These are phyloP conservation scores for Ostrea denselamellosa DNA, from an alignment of 1,140 invertebrate genomes.

Conservation along the genomic window DNA sequence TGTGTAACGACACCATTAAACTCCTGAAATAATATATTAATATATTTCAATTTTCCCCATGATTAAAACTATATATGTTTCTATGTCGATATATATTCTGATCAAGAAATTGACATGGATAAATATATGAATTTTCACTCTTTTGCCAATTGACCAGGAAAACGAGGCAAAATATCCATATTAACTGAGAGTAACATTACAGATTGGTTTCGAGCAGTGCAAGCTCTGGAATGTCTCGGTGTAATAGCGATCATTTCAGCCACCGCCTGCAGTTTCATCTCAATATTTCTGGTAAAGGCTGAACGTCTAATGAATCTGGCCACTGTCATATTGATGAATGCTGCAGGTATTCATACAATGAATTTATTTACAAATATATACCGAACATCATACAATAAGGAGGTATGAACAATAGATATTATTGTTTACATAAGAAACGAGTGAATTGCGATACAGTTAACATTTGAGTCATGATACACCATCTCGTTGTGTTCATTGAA, in stretches of 20 bases:
- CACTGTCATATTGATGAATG: not conserved
- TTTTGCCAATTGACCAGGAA: too few relatives aligned
- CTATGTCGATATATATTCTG: not conserved
- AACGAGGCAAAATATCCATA: too few relatives aligned
- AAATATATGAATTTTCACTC: too few relatives aligned
- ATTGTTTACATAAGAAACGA: too few relatives aligned
- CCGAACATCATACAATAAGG: too few relatives aligned
- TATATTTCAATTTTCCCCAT: not conserved
- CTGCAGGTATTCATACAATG: not conserved
- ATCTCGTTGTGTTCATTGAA: too few relatives aligned
- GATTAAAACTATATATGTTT: not conserved
- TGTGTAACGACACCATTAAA: too few relatives aligned
- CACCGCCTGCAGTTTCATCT: not conserved
- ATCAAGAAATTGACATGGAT: too few relatives aligned
- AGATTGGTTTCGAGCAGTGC: not conserved
- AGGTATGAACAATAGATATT: too few relatives aligned
- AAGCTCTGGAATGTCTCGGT: conserved; percentile 2
- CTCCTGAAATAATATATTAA: not conserved
- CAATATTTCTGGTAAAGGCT: not conserved
- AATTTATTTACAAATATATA: not conserved
- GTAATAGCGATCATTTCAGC: not conserved
- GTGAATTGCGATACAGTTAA: too few relatives aligned
- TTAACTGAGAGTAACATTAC: not conserved
- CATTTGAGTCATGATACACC: too few relatives aligned
- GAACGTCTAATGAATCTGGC: not conserved